Evolutionary conservation across 2,888 invertebrate genomes (phyloP), one percentile per base, ranked within the genome.

Genomic region (Gnatocerus cornutus): DNA sequence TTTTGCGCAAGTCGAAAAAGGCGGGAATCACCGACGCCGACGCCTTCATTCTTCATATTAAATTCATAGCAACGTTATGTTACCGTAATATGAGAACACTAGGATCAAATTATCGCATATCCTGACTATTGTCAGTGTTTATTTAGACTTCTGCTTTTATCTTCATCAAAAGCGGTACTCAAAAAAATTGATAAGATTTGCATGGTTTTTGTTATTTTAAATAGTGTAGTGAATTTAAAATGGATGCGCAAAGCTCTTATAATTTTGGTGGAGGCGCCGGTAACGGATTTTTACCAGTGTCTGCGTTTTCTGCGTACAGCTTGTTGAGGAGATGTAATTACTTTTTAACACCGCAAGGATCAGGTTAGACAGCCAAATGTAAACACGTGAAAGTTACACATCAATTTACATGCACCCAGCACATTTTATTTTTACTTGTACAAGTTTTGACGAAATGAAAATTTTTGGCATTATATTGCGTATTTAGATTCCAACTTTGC

Each of bases 291-390:
- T 75, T 83, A 69, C 82, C 82, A 7, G 80, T 84, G 64, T 82
- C 84, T 5, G 86, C 90, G 0, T 87, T 91, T 74, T 90, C 91
- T 0, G 90, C 91, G 1, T 86, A 91, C 61, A 87, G 90, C 73
- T 84, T 92, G 8, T 83, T 92, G 21, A 85, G 90, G 66, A 90
- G 89, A 73, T 91, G 91, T 83, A 92, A 90, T 82, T 89, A 91
- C 69, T 87, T 92, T 71, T 81, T 91, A 12, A 86, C 89, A 14
- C 88, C 89, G 10, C 77, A 75, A 56, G 62, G 72, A 10, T 21
- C 52, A 63, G 63, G 63, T 63, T 39, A 39, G 53, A 39, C 43
- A 16, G 46, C 9, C 8, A 16, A 46, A 13, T 43, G 3, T 6
- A 30, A 30, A 3, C 12, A 53, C 27, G 53, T 30, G 53, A 43